Evolutionary conservation across 92 coral and sea anemone species (phyloP), one percentile per base, ranked within the genome.

Genomic region (Siderastrea radians): DNA sequence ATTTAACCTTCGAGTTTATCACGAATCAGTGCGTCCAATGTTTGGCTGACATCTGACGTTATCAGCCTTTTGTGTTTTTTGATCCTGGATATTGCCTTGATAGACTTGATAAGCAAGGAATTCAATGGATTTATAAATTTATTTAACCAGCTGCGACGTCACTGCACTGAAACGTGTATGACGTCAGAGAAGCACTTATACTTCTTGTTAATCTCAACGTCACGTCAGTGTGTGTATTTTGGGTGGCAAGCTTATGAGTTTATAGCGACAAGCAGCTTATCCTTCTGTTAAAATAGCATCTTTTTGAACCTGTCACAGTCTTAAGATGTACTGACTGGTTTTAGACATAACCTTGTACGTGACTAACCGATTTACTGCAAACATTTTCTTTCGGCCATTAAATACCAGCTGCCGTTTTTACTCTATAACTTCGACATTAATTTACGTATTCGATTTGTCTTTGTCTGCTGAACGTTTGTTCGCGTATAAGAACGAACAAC

Each of bases 231-330:
- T 10, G 8, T 4, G 12, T 55, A 55, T 55, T 55, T 4, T 55
- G 47, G 72, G 47, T 67, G 72, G 72, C 47, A 67, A 67, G 49
- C 11, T 67, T 44, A 67, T 11, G 61, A 55, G 38, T 10, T 67
- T 17, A 4, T 1, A 44, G 43, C 72, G 49, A 26, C 72, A 67
- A 67, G 13, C 43, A 38, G 78, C 57, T 74, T 19, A 54, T 74
- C 78, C 63, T 52, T 52, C 44, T 51, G 46, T 49, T 48, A 46
- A 17, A 74, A 74, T 74, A 74, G 26, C 63, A 74, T 74, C 62
- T 52, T 74, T 74, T 74, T 52, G n/a, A 53, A 16, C 43, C 78
- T 9, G 7, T 52, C 49, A 68, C 9, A 2, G 70, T 65, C 9
- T 5, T 7, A 55, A 55, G 61, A 55, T 7, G 12, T 14, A 55